Evolutionary conservation across 2,113 vertebrate species (phyloP), one percentile per base, ranked within the genome.

Genomic region (Phocoena sinus): DNA sequence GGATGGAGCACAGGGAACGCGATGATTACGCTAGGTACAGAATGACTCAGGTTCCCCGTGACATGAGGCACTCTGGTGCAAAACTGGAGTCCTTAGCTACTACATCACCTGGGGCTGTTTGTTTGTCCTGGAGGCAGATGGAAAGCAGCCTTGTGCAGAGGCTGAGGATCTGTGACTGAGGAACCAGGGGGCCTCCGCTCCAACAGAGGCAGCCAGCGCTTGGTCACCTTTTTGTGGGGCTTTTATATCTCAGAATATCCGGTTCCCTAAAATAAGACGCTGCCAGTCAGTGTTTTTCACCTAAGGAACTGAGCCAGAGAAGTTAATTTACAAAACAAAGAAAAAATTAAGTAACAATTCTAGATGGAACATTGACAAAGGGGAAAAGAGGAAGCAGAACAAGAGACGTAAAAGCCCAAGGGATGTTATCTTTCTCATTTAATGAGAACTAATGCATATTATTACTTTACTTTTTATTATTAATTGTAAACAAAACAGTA

Each of bases 271-370:
- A 87, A 65, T 62, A 26, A 83, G 50, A 9, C 7, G 1, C 20
- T 38, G 77, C 53, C 68, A n/a, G 12, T 62, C 68, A 38, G 12
- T 62, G 65, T 63, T 76, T 74, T 67, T 87, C 60, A 84, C 25
- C 26, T 50, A 74, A 73, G 21, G 70, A 77, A 79, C 21, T 62
- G 58, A 95, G 38, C 53, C n/a, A 76, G n/a, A 80, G 28, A 83
- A 3, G 58, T 84, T 87, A 87, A 81, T 41, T 88, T 93, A 70
- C 47, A 93, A 92, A 86, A 90, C 36, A 56, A 94, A 91, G 92
- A 31, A 60, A 76, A 15, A 47, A n/a, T 53, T 41, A 91, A n/a
- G 9, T 56, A 38, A 58, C 36, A 44, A 53, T 33, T 47, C 5
- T 68, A 5, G 1, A 9, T 50, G 81, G 76, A 89, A 73, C 7